A percentile compares a stretch with the other conserved stretches of the same genome.
These are phyloP conservation scores for Megalops atlanticus DNA, from an alignment of 2,113 vertebrate genomes.

Conservation along the genomic window DNA sequence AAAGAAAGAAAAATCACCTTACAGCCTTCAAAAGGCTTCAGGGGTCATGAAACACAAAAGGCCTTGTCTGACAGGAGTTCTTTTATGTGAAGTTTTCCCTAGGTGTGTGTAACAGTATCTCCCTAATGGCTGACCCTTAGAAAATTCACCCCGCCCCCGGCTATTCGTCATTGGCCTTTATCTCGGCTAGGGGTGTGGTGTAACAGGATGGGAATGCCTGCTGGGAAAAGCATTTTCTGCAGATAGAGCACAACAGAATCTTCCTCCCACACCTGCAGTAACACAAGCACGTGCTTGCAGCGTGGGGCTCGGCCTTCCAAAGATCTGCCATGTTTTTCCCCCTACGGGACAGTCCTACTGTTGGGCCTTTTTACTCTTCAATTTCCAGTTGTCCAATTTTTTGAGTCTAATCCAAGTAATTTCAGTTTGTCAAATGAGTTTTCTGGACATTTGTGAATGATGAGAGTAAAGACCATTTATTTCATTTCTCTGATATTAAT, in stretches of 20 bases:
- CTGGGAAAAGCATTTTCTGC: background rate
- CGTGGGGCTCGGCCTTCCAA: too few species aligned
- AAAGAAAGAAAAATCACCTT: conserved; percentile 44
- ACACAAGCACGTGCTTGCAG: background rate
- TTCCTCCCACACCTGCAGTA: too few species aligned
- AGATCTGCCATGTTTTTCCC: too few species aligned
- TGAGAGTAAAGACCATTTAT: too few species aligned
- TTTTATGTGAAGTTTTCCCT: conserved; percentile 10
- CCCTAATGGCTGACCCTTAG: background rate
- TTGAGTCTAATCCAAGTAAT: too few species aligned
- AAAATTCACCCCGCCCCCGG: background rate
- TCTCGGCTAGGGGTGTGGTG: background rate
- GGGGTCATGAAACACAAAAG: conserved; percentile 62
- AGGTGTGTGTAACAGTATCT: conserved; percentile 25
- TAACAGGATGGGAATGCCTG: background rate
- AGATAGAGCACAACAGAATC: too few species aligned
- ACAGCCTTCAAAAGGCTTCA: conserved; percentile 62
- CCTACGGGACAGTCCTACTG: too few species aligned
- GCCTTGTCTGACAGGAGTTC: conserved; percentile 48
- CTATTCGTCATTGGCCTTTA: background rate
- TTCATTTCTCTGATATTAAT: too few species aligned
- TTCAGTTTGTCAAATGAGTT: too few species aligned
- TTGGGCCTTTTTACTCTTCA: too few species aligned
- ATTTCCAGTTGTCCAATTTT: too few species aligned
- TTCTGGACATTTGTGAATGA: too few species aligned